Evolutionary conservation across 2,113 vertebrate genomes (phyloP), one percentile per base, ranked within the genome.

Genomic region (Prionailurus viverrinus): DNA sequence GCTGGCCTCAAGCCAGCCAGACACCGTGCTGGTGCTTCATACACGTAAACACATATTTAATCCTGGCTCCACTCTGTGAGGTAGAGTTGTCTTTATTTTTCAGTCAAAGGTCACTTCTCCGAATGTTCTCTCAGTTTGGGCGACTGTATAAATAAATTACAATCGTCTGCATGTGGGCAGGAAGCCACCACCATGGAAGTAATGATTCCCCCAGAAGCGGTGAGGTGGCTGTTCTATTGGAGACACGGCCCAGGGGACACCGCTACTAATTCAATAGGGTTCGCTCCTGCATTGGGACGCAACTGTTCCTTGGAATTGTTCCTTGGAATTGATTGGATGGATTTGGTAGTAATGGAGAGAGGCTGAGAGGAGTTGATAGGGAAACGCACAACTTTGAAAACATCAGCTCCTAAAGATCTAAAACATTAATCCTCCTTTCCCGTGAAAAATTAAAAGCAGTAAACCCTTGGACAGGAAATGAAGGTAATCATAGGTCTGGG

Each of bases 261-360:
- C 3, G 15, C 58, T 39, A 18, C 19, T 83, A 61, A 0, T 7
- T 39, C 51, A 55, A 31, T 29, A 55, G 16, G 33, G 9, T 53
- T n/a, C 1, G 1, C 48, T 13, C 36, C 12, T 48, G 21, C 55
- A 3, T 33, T 31, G 14, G 3, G 1, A 48, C 4, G 1, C 1
- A 39, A 45, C 45, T 68, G 21, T 90, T 92, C 69, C 33, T 66
- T 45, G 66, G 48, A 84, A 48, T 55, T 68, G 21, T 90, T 92
- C 69, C 36, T 66, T 45, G 66, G 48, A 84, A 48, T 55, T 4
- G 4, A 69, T 16, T 23, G 16, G 41, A 45, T 33, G 4, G 79
- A 31, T 68, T 80, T 91, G 55, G 19, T 61, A 73, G 82, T 65
- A 39, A 63, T 11, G 18, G 55, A 9, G 69, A 65, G 31, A 80